Percentiles rank a stretch among this genome's conserved stretches.
Evolutionary conservation across 2,888 invertebrate species (phyloP).

Genomic region (Margaritifera margaritifera): DNA sequence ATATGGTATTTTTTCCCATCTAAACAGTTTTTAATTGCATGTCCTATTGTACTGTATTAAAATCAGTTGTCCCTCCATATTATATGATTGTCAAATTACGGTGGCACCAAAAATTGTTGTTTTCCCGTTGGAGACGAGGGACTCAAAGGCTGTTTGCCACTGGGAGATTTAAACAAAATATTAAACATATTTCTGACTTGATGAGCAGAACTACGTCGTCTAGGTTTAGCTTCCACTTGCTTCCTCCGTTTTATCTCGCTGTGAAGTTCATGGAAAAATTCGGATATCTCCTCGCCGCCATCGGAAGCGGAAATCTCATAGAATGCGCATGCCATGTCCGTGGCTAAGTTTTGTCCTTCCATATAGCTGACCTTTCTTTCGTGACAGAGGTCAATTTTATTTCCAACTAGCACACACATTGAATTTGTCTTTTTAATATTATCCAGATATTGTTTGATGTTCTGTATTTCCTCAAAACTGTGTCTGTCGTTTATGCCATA

Average conservation of each 20-base stretch:
- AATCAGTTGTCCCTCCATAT: background rate
- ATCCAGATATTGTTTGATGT: conserved; percentile 62
- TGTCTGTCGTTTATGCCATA: conserved; percentile 66
- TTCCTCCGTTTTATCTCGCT: conserved; percentile 67
- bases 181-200: conserved; percentile 59
- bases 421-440: conserved; percentile 65
- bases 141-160: too few relatives aligned
- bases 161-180: conserved; percentile 47
- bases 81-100: background rate
- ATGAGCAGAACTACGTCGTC: conserved; percentile 68
- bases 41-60: too few relatives aligned
- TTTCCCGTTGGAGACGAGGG: too few relatives aligned
- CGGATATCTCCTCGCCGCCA: conserved; percentile 66
- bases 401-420: conserved; percentile 66
- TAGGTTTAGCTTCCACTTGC: conserved; percentile 58
- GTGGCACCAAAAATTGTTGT: background rate
- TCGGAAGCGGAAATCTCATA: conserved; percentile 71
- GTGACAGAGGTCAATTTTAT: conserved; percentile 67
- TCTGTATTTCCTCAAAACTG: conserved; percentile 62
- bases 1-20: too few relatives aligned
- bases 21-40: too few relatives aligned
- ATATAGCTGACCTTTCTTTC: conserved; percentile 55
- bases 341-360: conserved; percentile 65
- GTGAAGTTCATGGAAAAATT: conserved; percentile 69
- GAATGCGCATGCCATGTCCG: conserved; percentile 68